Base-by-base conservation (phyloP, 2,888 invertebrate genomes). In the Noctua pronuba region DNA sequence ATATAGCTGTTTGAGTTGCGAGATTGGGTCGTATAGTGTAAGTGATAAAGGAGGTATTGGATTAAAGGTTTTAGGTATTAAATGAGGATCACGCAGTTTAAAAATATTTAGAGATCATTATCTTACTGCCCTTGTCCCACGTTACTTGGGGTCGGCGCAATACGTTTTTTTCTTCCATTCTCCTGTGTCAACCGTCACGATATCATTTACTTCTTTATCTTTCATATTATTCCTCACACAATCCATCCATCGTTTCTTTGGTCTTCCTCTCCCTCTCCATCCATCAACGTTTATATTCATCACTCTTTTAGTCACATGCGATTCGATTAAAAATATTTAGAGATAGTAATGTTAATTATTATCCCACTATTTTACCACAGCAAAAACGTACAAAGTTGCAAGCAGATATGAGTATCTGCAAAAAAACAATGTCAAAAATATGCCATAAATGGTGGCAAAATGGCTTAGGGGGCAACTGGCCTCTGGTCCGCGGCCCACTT, bases 1-100 rank as follows among this genome's bases (percentile, higher is more conserved):
- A 81, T 78, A 82, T 72, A 72, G n/a, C 38, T 69, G 55, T 79
- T 82, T 77, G 65, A 77, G 65, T 52, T 70, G 18, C 0, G 8
- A 21, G 24, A 55, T 7, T 64, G 7, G 11, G 16, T 8, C n/a
- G 6, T 21, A 64, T 11, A 2, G 38, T 38, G 6, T 64, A n/a
- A 3, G 31, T 18, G 31, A 60, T 18, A 7, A 31, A 60, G 28
- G 31, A 7, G 31, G 10, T 62, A 21, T 62, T 62, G 7, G 18
- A 28, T 58, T 7, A 28, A 60, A 60, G 18, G 13, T 28, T n/a
- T n/a, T n/a, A 1, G 5, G 55, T 55, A 16, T 16, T 28, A 16
- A 58, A 28, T 58, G 16, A 60, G 31, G 18, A 31, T 60, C 31
- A 18, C 18, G 7, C 28, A 18, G 18, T 58, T 58, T 58, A 28